Evolutionary conservation across 2,888 invertebrate genomes (phyloP), one percentile per base, ranked within the genome.

Genomic region (Lymantria monacha): DNA sequence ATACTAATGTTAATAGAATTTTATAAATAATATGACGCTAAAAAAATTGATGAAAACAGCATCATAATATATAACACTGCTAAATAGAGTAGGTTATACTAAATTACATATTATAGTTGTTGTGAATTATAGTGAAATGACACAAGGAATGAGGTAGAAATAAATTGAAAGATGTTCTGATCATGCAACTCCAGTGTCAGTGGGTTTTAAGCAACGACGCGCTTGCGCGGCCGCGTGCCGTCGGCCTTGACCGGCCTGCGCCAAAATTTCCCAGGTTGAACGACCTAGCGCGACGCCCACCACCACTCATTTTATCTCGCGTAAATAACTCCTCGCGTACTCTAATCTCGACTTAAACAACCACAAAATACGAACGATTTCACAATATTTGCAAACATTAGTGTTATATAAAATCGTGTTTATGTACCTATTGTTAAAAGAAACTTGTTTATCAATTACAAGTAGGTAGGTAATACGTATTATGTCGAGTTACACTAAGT

Each of bases 211-310:
- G 63, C 64, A 74, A 2, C 30, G 62, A 56, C 66, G 80, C 83
- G 85, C 76, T 55, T 80, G 85, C 84, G 83, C 76, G 72, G 71
- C 70, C 71, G 69, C 57, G 61, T 56, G 72, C 69, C 67, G 66
- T 74, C 81, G 91, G 89, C 91, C 91, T 91, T 91, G 91, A 91
- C 91, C 91, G 88, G 82, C 83, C 87, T 88, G 90, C 91, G 91
- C 91, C 91, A 90, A 91, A 91, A 87, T n/a, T 85, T 87, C 84
- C 83, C 89, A 82, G 90, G 85, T 87, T 89, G 70, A 90, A 87
- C 87, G 22, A 87, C 87, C 86, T 78, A 77, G 76, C 76, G 69
- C 80, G 81, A 79, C 85, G 85, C 89, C 85, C 86, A 85, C 88
- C 74, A 74, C 83, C 89, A 77, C 81, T 79, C 83, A 80, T 80